Evolutionary conservation across 2,888 invertebrate genomes (phyloP).

Genomic region (Empis stercorea): DNA sequence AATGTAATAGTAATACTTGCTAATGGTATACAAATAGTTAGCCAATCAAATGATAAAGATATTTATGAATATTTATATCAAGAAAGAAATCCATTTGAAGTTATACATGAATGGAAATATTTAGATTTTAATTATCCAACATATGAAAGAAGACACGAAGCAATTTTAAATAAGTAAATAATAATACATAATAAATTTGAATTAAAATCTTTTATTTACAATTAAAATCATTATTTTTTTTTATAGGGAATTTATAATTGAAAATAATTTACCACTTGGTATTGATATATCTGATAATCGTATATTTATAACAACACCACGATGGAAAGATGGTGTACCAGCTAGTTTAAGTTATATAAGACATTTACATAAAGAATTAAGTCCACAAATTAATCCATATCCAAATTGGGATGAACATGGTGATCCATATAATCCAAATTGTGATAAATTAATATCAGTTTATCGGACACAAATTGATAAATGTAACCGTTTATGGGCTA

Average conservation of each 20-base stretch:
- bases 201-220: neutral
- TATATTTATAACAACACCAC: conserved; percentile 62
- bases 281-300: conserved; percentile 54
- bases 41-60: too few species aligned
- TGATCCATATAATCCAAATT: conserved; percentile 37
- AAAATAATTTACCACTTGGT: conserved; percentile 63
- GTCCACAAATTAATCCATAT: conserved; percentile 57
- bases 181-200: too few species aligned
- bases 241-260: conserved; percentile 47
- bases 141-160: conserved; percentile 42
- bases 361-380: conserved; percentile 42
- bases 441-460: conserved; percentile 60
- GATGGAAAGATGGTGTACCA: conserved; percentile 63
- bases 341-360: conserved; percentile 58
- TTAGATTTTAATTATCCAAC: conserved; percentile 61
- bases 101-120: conserved; percentile 59
- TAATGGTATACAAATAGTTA: too few species aligned
- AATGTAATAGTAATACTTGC: too few species aligned
- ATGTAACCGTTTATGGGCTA: conserved; percentile 65
- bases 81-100: conserved; percentile 21
- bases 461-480: conserved; percentile 61
- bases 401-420: conserved; percentile 49
- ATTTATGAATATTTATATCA: too few species aligned
- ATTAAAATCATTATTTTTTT: neutral
- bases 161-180: conserved; percentile 43